phyloP scores from a whole-genome alignment of 53 echinoderm and acorn worm genomes.

The Apostichopus leukothele region DNA sequence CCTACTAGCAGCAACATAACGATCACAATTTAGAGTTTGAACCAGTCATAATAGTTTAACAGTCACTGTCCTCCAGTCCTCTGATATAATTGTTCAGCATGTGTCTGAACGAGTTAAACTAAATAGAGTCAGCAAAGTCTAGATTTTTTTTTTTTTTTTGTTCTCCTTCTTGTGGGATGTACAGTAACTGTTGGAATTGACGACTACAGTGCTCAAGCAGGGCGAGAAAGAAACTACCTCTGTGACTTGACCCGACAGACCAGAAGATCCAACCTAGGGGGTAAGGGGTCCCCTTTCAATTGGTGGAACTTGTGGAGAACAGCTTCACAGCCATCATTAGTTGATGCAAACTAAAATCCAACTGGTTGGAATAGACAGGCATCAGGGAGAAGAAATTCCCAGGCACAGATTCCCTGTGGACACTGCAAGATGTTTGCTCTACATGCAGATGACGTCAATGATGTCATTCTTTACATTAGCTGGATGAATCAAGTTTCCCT shows the following conservation, averaged over 20 bases:
- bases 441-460: background rate
- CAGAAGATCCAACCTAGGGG: background rate
- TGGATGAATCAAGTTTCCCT: background rate
- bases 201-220: background rate
- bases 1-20: no score
- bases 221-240: background rate
- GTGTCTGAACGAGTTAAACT: background rate
- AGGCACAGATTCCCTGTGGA: background rate
- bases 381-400: background rate
- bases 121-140: background rate
- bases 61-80: background rate
- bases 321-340: background rate
- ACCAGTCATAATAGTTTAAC: background rate
- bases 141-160: no score
- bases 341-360: background rate
- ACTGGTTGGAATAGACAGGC: background rate
- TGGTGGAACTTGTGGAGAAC: background rate
- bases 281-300: background rate
- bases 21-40: no score
- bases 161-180: background rate
- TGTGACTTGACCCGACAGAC: background rate
- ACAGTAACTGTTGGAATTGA: constrained; percentile 3
- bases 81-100: background rate
- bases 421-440: background rate
- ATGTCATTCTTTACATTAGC: background rate